These are phyloP conservation scores for Hippocampus abdominalis DNA, from an alignment of 2,113 vertebrate genomes.

Conservation along the genomic window DNA sequence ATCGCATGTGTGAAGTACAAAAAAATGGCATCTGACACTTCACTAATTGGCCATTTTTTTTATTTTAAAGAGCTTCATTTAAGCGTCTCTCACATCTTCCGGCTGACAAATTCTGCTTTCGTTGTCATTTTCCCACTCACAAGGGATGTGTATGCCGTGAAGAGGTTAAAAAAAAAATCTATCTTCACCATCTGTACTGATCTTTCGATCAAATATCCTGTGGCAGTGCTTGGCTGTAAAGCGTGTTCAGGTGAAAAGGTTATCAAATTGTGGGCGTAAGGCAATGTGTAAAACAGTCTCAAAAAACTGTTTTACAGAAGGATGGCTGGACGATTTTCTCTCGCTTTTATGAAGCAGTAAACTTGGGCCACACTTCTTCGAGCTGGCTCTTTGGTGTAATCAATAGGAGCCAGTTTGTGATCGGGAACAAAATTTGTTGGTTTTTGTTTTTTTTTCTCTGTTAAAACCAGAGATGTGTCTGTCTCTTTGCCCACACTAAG, in stretches of 20 bases:
- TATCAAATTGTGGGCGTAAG: conserved; percentile 69
- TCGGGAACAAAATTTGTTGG: background rate
- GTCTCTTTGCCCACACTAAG: too few species aligned
- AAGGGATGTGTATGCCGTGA: conserved; percentile 41
- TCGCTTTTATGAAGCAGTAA: background rate
- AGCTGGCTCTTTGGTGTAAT: background rate
- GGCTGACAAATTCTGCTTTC: conserved; percentile 62
- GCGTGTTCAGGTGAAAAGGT: conserved; percentile 69
- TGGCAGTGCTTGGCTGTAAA: conserved; percentile 36
- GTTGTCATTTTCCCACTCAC: conserved; percentile 29
- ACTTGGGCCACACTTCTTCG: background rate
- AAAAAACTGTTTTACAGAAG: conserved; percentile 60
- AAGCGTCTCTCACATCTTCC: conserved; percentile 10
- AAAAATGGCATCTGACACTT: conserved; percentile 56
- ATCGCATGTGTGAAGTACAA: conserved; percentile 22
- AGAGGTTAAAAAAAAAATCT: conserved; percentile 31
- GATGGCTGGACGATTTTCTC: background rate
- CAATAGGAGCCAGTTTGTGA: background rate
- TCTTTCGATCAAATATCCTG: conserved; percentile 76
- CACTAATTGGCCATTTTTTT: conserved; percentile 63
- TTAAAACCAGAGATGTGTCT: too few species aligned
- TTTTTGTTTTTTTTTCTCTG: background rate
- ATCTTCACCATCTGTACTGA: conserved; percentile 66
- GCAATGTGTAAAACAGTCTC: conserved; percentile 71
- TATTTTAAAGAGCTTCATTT: conserved; percentile 50